Evolutionary conservation across 2,888 invertebrate genomes (phyloP).

Genomic region (Aethes cnicana): DNA sequence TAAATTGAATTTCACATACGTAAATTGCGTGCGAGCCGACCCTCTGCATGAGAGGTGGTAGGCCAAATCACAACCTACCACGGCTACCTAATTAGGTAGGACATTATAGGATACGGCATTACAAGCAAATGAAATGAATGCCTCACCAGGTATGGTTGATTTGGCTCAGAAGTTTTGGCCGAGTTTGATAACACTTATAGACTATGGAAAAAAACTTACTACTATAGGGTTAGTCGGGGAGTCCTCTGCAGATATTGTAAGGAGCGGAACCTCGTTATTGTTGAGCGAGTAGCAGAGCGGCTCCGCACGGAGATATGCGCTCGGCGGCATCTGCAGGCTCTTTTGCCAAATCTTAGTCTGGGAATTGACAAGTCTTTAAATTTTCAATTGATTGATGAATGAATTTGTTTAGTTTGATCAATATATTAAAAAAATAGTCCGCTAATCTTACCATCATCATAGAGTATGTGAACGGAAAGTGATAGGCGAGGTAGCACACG

Average conservation of each 20-base stretch:
- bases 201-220: constrained; percentile 52
- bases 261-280: constrained; percentile 87
- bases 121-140: no score
- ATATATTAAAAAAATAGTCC: background rate
- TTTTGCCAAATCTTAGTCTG: constrained; percentile 85
- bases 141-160: no score
- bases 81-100: no score
- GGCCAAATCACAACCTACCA: no score
- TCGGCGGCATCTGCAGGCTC: constrained; percentile 69
- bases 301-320: constrained; percentile 85
- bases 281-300: constrained; percentile 87
- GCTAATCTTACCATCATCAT: constrained; percentile 84
- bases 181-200: no score
- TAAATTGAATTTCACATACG: no score
- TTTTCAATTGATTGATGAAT: background rate
- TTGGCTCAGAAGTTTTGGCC: no score
- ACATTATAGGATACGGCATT: no score
- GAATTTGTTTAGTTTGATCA: no score
- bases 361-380: constrained; percentile 30
- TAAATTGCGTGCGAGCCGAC: no score
- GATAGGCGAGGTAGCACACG: constrained; percentile 92
- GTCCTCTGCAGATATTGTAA: constrained; percentile 88
- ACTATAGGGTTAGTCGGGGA: constrained; percentile 78
- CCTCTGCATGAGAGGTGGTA: no score
- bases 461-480: constrained; percentile 93